A percentile compares a stretch with the other conserved stretches of the same genome.
phyloP scores from a whole-genome alignment of 2,113 vertebrate genomes.

The Larimichthys crocea region DNA sequence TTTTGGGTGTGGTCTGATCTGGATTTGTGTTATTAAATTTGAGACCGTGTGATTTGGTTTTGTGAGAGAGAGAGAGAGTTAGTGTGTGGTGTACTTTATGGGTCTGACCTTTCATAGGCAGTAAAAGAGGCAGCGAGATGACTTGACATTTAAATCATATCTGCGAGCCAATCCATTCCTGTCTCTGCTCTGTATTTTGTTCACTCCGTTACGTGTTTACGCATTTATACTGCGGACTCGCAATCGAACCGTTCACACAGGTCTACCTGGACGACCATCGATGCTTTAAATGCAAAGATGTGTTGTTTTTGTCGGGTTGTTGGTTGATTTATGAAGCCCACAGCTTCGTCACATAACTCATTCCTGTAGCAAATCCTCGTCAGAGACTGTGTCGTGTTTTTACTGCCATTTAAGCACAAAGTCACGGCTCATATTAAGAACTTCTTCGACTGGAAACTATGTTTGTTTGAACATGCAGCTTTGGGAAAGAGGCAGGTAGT shows the following conservation, averaged over 20 bases:
- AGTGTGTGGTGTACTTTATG: conserved; percentile 45
- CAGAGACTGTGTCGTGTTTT: not conserved
- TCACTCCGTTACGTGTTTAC: not conserved
- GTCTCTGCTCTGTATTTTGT: conserved; percentile 7
- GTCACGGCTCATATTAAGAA: not conserved
- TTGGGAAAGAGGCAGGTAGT: not conserved
- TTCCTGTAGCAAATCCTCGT: not conserved
- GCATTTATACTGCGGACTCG: not conserved
- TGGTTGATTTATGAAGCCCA: not conserved
- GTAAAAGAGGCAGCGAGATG: conserved; percentile 43
- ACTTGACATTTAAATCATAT: conserved; percentile 60
- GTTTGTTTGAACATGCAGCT: not conserved
- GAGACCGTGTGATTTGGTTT: conserved; percentile 52
- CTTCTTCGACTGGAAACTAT: not conserved
- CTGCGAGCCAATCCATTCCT: conserved; percentile 27
- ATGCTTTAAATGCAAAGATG: not conserved
- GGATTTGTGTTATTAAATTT: conserved; percentile 53
- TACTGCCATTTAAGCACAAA: not conserved
- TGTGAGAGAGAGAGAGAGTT: not conserved
- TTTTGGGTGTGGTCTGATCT: conserved; percentile 64
- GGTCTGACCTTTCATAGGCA: conserved; percentile 62
- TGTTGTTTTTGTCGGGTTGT: not conserved
- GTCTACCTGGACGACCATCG: not conserved
- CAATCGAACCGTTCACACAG: conserved; percentile 3
- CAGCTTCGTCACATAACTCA: not conserved